phyloP scores from a whole-genome alignment of 2,888 invertebrate species.

The Dicycla oo region DNA sequence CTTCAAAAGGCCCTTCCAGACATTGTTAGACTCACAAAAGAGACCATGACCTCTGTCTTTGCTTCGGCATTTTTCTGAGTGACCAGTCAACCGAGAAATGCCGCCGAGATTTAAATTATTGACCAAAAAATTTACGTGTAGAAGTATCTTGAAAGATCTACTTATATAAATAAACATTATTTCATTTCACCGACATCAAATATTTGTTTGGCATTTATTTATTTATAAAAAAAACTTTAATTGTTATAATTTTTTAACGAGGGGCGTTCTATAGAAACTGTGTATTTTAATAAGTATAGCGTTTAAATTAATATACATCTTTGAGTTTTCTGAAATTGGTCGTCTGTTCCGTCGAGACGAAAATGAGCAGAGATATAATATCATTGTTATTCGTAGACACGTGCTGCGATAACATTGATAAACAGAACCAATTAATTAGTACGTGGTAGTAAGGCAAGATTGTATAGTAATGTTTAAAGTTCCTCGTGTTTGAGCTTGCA shows the following conservation, averaged over 20 bases:
- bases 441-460: slow-evolving; percentile 11
- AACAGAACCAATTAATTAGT: slow-evolving; percentile 17
- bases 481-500: background rate
- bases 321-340: background rate
- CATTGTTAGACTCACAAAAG: no score
- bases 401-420: background rate
- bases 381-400: background rate
- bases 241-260: no score
- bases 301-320: no score
- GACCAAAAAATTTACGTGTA: background rate
- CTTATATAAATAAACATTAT: background rate
- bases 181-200: background rate
- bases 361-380: background rate
- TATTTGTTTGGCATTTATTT: background rate
- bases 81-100: no score
- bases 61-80: no score
- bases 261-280: background rate
- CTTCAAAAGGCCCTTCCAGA: no score
- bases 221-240: background rate
- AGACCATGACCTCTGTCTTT: no score
- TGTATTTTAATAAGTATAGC: background rate
- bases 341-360: no score
- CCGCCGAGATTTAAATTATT: no score
- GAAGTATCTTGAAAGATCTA: background rate
- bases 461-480: background rate